Evolutionary conservation across 2,797 vertebrate genomes (phyloP).

Genomic region (Lemur catta): DNA sequence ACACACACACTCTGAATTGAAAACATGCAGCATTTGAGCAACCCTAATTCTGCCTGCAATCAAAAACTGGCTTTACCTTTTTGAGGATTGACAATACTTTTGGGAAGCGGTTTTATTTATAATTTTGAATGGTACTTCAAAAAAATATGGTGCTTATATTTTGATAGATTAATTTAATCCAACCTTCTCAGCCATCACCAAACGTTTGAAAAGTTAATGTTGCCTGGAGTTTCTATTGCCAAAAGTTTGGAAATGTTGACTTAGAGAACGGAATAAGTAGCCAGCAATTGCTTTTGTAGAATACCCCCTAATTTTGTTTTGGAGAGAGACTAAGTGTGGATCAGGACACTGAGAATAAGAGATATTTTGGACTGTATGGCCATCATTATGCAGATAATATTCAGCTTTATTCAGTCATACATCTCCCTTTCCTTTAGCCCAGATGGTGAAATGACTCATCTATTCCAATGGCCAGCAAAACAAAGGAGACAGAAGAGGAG

Average conservation of each 20-base stretch:
- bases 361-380: conserved; percentile 67
- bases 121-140: not conserved
- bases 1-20: not conserved
- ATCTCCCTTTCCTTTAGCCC: conserved; percentile 67
- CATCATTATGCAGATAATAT: conserved; percentile 72
- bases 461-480: conserved; percentile 69
- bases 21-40: not conserved
- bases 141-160: not conserved
- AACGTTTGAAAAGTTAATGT: conserved; percentile 12
- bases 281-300: conserved; percentile 65
- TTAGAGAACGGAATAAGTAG: conserved; percentile 38
- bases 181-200: not conserved
- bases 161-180: conserved; percentile 43
- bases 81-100: not conserved
- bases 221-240: conserved; percentile 21
- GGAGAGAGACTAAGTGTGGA: conserved; percentile 57
- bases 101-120: not conserved
- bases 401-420: conserved; percentile 66
- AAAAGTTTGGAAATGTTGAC: conserved; percentile 56
- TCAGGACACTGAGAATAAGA: conserved; percentile 56
- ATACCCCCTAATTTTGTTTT: conserved; percentile 67
- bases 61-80: conserved; percentile 5
- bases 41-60: not conserved
- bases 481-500: conserved; percentile 57
- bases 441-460: conserved; percentile 78